Percentiles rank a stretch among this genome's conserved stretches.
phyloP scores from a whole-genome alignment of 2,113 vertebrate species.

The Ochotona curzoniae region DNA sequence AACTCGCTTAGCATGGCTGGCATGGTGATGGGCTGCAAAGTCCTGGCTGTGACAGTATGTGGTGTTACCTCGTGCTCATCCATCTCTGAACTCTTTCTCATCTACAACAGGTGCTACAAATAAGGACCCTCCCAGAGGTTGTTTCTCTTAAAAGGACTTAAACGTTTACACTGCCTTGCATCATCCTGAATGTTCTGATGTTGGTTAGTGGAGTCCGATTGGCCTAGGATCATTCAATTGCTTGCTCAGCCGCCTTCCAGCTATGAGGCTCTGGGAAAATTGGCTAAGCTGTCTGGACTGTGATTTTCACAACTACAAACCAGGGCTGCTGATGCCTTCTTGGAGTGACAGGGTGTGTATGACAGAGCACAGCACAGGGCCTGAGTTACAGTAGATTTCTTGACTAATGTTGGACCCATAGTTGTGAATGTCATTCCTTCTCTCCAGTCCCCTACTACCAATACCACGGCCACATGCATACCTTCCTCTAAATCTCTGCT shows the following conservation, averaged over 20 bases:
- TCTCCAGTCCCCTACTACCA: not conserved
- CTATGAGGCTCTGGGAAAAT: not conserved
- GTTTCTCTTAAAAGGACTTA: not conserved
- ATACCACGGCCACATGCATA: accelerated
- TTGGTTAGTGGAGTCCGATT: not conserved
- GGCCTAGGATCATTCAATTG: not conserved
- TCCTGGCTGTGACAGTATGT: not conserved
- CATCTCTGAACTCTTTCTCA: not conserved
- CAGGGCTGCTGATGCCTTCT: accelerated
- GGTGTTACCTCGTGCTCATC: not conserved
- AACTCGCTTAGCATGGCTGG: not conserved
- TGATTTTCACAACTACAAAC: not conserved
- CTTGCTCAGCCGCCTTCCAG: not conserved
- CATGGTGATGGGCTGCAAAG: too few relatives aligned
- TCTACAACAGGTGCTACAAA: not conserved
- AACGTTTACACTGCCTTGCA: accelerated
- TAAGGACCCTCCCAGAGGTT: not conserved
- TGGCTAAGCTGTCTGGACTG: not conserved
- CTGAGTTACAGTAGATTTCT: not conserved
- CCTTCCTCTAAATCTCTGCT: not conserved
- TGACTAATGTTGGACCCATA: not conserved
- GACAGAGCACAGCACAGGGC: not conserved
- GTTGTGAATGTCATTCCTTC: not conserved
- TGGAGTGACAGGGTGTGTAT: not conserved
- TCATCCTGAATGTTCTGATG: accelerated